Evolutionary conservation across 1,140 invertebrate genomes (phyloP), one percentile per base, ranked within the genome.

Genomic region (Pogonus chalceus): DNA sequence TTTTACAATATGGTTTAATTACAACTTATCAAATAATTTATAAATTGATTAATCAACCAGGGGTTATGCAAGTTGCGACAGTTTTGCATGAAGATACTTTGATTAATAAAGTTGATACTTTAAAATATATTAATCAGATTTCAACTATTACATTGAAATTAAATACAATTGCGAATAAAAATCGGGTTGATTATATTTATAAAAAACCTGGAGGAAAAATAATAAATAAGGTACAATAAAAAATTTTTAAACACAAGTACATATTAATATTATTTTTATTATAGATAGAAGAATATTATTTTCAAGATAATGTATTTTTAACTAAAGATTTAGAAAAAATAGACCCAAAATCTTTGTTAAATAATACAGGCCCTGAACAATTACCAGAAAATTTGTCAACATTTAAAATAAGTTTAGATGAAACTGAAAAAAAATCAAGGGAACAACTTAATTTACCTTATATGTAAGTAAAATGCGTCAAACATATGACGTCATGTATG

Each of bases 321-420:
- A 69, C 68, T 51, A 69, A 60, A 43, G 66, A 68, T 24, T 61
- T 74, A 20, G 56, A 68, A n/a, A 66, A 65, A 62, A 51, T 66
- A 20, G 71, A 75, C 60, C 50, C 62, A 12, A 60, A 59, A 51
- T 63, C 60, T 23, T 65, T 72, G 52, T 59, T 73, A 37, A 65
- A 70, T 50, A 67, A 68, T 46, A 56, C 60, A 37, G 59, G 63
- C 35, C 69, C 67, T 55, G 59, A 66, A 16, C 58, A 23, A 9
- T 58, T 62, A 46, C 76, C 76, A 4, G 66, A 69, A 37, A 69
- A 69, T 50, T 62, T 80, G 2, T 64, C 79, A 1, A 79, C 78
- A 55, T 80, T 80, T 59, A 79, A 76, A 65, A 78, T 80, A 62
- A 71, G 73, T 60, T 65, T 79, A 1, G 72, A 74, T 43, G 76